Conservation (phyloP, 2,113 vertebrate genomes). For the Microtus montanus region DNA sequence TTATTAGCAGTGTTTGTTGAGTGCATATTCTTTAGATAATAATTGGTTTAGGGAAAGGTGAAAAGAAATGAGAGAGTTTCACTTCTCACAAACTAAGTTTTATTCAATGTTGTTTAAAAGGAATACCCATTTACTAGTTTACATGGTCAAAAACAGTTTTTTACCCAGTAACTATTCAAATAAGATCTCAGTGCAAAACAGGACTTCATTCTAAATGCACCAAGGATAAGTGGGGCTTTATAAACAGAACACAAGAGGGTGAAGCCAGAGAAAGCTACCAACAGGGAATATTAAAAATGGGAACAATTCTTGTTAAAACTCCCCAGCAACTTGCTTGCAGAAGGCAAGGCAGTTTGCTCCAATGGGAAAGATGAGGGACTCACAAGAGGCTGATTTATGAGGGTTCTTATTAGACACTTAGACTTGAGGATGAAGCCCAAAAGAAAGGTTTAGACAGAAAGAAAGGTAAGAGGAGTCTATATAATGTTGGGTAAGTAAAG, state of each 20-base stretch:
- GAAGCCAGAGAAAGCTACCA: background rate
- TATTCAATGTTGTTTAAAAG: background rate
- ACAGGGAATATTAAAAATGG: background rate
- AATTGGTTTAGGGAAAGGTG: background rate
- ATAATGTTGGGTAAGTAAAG: background rate
- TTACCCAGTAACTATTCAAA: background rate
- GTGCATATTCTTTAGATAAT: conserved; percentile 41
- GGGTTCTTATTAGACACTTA: background rate
- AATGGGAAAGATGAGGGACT: background rate
- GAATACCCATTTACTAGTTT: background rate
- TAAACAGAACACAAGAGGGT: background rate
- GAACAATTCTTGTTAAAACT: background rate
- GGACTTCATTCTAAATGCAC: background rate
- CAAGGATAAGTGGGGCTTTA: background rate
- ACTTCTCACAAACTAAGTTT: conserved; percentile 2
- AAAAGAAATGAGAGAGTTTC: conserved; percentile 49
- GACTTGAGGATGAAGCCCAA: background rate
- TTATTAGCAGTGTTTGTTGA: conserved; percentile 55
- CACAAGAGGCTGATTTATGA: background rate
- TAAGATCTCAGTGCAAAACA: background rate
- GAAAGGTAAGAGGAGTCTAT: background rate
- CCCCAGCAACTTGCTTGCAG: background rate
- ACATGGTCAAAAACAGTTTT: background rate
- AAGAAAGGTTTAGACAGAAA: too few species aligned
- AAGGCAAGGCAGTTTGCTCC: background rate